Evolutionary conservation across 2,888 invertebrate species (phyloP), one percentile per base, ranked within the genome.

Genomic region (Macaria notata): DNA sequence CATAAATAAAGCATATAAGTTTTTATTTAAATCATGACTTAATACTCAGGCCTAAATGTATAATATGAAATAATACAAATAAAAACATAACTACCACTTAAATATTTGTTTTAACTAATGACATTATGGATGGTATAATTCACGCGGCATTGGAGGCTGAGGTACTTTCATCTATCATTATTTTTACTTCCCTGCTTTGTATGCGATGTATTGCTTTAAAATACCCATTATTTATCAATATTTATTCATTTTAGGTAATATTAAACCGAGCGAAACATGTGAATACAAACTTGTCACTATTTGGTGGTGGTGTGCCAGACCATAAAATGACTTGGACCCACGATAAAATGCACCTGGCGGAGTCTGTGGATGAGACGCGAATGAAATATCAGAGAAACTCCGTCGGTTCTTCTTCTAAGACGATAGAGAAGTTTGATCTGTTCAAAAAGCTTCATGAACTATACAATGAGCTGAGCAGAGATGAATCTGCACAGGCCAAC

Each of bases 61-160:
- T 84, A 88, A 82, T 86, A 90, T 88, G 87, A 85, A 84, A 82
- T 83, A 88, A 82, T 81, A 81, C 67, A 81, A 77, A 76, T 75
- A 74, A 80, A 79, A 84, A 83, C 79, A 79, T 76, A 81, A 79
- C 82, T 84, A 79, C 79, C 79, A 82, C 77, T 82, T 78, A 83
- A 75, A 83, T 81, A 88, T 81, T 85, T 81, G 81, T 84, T 85
- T 79, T 84, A 84, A 81, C 84, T 85, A 87, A 88, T 89, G 85
- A 88, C 90, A 91, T 83, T 90, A 91, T 91, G 90, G 91, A 91
- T 91, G 90, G 90, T 88, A 90, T 91, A 90, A 89, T 90, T 89
- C 90, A 91, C 89, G 89, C 91, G 88, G 90, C 91, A 91, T 86
- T 89, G 86, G 91, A 91, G 87, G 91, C 91, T 83, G 89, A 91